These are phyloP conservation scores for Oscheius sp. DNA, from an alignment of 1,140 invertebrate genomes.

Conservation along the genomic window DNA sequence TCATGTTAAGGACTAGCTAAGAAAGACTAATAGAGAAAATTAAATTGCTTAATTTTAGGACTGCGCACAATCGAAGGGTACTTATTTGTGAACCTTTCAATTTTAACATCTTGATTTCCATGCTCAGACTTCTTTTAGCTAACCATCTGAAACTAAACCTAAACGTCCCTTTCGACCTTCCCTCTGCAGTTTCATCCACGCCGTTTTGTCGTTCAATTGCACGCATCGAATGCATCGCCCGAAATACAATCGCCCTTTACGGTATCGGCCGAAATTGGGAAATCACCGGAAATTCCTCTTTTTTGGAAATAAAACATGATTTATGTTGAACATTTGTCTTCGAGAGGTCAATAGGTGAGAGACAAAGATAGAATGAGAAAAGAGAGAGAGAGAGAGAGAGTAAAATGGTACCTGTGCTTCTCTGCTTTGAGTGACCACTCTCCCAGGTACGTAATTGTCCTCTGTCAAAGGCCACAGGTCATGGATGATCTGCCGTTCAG, in stretches of 20 bases:
- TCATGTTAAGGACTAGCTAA: no score
- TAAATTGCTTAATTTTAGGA: no score
- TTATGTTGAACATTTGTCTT: not conserved
- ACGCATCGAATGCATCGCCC: not conserved
- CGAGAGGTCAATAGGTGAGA: not conserved
- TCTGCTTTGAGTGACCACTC: slow-evolving; percentile 57
- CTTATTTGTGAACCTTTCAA: slow-evolving; percentile 23
- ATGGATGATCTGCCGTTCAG: slow-evolving; percentile 54
- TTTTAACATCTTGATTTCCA: not conserved
- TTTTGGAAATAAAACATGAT: not conserved
- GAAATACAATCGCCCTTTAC: not conserved
- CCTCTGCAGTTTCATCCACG: not conserved
- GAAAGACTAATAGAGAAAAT: no score
- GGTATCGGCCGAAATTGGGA: not conserved
- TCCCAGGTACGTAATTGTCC: slow-evolving; percentile 54
- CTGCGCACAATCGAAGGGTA: slow-evolving; percentile 11
- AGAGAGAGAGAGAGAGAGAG: not conserved
- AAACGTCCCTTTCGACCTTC: not conserved
- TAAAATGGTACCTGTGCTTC: slow-evolving; percentile 51
- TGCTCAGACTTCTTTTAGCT: not conserved
- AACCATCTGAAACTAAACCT: no score
- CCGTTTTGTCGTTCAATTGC: not conserved
- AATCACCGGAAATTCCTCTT: not conserved
- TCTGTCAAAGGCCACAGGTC: slow-evolving; percentile 57
- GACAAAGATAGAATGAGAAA: slow-evolving; percentile 17